phyloP scores from a whole-genome alignment of 1,140 invertebrate genomes.

The Reticulitermes speratus region DNA sequence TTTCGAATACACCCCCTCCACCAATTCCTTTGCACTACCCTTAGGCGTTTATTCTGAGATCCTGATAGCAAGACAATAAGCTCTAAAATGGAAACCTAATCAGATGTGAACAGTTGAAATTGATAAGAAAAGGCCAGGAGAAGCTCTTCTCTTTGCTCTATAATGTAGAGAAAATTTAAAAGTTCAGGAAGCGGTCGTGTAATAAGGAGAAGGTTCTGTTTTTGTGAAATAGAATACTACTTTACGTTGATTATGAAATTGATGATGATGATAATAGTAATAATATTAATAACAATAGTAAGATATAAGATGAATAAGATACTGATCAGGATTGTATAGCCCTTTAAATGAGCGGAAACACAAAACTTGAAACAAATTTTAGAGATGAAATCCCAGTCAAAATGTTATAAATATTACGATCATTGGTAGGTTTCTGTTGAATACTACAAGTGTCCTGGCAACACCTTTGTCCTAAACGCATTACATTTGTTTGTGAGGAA shows the following conservation, averaged over 20 bases:
- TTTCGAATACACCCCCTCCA: neutral
- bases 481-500: no score
- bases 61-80: slow-evolving; percentile 20
- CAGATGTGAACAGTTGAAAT: slow-evolving; percentile 25
- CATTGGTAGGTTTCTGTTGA: no score
- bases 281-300: no score
- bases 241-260: neutral
- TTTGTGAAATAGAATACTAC: neutral
- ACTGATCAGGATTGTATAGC: no score
- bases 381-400: no score
- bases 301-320: no score
- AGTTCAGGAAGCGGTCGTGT: neutral
- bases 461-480: no score
- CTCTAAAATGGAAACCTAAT: slow-evolving; percentile 26
- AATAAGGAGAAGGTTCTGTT: neutral
- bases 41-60: neutral
- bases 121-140: slow-evolving; percentile 7
- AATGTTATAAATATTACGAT: no score
- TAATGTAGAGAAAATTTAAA: neutral
- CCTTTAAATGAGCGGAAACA: no score
- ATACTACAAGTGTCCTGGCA: no score
- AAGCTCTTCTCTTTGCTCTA: neutral
- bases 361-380: no score
- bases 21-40: neutral
- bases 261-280: neutral